phyloP scores from a whole-genome alignment of 2,113 vertebrate species.

The Cheirogaleus medius region DNA sequence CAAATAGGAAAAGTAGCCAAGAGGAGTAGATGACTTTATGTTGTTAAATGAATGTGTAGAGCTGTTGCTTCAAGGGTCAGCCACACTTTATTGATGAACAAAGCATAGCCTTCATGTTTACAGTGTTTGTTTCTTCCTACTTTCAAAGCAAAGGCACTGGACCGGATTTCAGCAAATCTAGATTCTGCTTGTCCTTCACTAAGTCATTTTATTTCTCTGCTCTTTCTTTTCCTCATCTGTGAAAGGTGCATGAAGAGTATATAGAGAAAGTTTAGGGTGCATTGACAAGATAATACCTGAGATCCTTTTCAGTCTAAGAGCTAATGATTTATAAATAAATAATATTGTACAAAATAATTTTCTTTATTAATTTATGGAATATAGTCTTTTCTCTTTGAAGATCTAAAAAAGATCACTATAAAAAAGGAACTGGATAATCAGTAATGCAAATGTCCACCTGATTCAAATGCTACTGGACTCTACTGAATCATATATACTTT shows the following conservation, averaged over 20 bases:
- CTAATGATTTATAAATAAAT: not conserved
- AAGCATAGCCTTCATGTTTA: not conserved
- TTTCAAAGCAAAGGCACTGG: not conserved
- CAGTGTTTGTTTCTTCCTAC: not conserved
- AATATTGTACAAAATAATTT: not conserved
- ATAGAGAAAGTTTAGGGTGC: not conserved
- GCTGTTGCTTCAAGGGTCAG: not conserved
- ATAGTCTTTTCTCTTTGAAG: not conserved
- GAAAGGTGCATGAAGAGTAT: too few species aligned
- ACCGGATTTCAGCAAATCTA: not conserved
- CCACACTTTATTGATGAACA: not conserved
- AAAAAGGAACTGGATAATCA: not conserved
- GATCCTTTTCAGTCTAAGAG: not conserved
- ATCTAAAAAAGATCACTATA: not conserved
- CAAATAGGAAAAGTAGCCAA: not conserved
- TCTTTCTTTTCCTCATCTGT: not conserved
- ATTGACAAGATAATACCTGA: not conserved
- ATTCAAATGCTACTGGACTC: not conserved
- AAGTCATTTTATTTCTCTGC: not conserved
- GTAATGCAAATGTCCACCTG: not conserved
- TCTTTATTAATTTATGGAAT: not conserved
- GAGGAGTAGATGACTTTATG: not conserved
- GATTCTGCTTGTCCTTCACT: not conserved
- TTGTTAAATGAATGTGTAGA: not conserved
- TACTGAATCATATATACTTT: not conserved